Evolutionary conservation across 2,888 invertebrate species (phyloP), one percentile per base, ranked within the genome.

Genomic region (Tipula vernalis): DNA sequence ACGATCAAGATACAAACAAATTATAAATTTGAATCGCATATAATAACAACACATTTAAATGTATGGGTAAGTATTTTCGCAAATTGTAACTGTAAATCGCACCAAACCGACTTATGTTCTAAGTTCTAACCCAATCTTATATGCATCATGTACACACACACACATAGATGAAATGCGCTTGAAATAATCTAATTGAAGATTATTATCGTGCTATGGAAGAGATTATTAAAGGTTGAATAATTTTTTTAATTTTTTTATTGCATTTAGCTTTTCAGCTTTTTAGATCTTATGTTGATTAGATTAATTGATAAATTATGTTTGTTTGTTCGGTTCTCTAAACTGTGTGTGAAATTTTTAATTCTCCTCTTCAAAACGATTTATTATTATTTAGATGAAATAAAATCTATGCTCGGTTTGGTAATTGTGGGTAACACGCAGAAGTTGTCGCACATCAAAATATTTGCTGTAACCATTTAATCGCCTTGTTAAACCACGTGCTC

Each of bases 301-400:
- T 71, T 71, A 71, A 71, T 71, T 71, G 71, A 71, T 71, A 71
- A 71, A 71, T 71, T 71, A 71, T 71, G 71, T 71, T 71, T 71
- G 15, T n/a, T 5, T 51, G 5, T 51, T 15, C 5, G 5, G 28
- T 71, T 28, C 10, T 18, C 71, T 71, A 71, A 71, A 71, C 10
- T 10, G 71, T 71, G 71, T 71, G 71, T 28, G 71, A 71, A 71
- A 71, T 71, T 71, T 71, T 71, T 28, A 71, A 71, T 71, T 71
- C 28, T 3, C 10, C 10, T 2, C 10, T 28, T 10, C 4, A 8
- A 71, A 71, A 28, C 71, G 51, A 57, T 57, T 57, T 28, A 71
- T 71, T 28, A 8, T 28, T 71, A 6, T 51, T 15, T 51, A 1
- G n/a, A 51, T 1, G 51, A 51, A n/a, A 13, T 12, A n/a, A n/a